Conservation (phyloP, 2,888 invertebrate species). For the Drosophila mettleri region DNA sequence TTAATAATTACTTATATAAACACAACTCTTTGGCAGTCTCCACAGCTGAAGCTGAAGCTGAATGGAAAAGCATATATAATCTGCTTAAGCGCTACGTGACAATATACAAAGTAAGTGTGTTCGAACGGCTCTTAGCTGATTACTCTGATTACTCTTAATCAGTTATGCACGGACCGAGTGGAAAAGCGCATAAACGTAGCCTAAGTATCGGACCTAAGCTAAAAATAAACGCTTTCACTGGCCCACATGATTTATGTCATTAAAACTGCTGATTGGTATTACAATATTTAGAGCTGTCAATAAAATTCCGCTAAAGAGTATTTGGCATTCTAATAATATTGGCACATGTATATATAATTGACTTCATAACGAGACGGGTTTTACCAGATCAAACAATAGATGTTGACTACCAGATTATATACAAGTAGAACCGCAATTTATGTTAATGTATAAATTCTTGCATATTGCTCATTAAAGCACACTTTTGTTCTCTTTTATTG, state of each 20-base stretch:
- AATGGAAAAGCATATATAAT: slow-evolving; percentile 64
- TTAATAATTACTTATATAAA: slow-evolving; percentile 36
- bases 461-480: slow-evolving; percentile 4
- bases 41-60: slow-evolving; percentile 26
- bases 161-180: slow-evolving; percentile 19
- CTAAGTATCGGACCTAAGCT: slow-evolving; percentile 3
- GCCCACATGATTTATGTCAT: slow-evolving; percentile 24
- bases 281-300: no score
- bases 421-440: slow-evolving; percentile 9
- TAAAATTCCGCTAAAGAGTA: background rate
- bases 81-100: slow-evolving; percentile 61
- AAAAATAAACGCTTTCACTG: slow-evolving; percentile 40
- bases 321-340: background rate
- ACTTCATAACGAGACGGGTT: slow-evolving; percentile 18
- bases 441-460: slow-evolving; percentile 25
- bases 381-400: slow-evolving; percentile 16
- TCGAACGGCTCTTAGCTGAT: slow-evolving; percentile 35
- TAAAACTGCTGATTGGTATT: background rate
- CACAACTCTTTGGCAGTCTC: slow-evolving; percentile 44
- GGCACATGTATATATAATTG: slow-evolving; percentile 5
- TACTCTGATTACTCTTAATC: slow-evolving; percentile 40
- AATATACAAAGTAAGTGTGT: slow-evolving; percentile 61
- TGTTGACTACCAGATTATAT: background rate
- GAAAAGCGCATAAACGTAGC: slow-evolving; percentile 6
- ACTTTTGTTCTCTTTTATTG: slow-evolving; percentile 36